Evolutionary conservation across 2,888 invertebrate genomes (phyloP).

Genomic region (Dascillus cervinus): DNA sequence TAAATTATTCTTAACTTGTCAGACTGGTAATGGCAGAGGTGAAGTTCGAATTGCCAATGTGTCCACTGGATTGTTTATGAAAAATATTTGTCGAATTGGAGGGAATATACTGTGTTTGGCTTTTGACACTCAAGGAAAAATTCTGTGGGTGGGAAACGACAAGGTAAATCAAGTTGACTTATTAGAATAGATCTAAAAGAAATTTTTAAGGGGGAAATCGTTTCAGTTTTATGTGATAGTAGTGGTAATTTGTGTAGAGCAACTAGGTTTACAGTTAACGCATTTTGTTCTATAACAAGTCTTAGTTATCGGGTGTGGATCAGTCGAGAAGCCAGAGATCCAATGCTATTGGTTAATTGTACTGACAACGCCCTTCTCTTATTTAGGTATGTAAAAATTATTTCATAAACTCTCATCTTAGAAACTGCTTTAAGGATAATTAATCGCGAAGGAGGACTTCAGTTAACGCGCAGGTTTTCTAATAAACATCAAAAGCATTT

Average conservation of each 20-base stretch:
- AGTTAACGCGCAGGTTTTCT: constrained; percentile 58
- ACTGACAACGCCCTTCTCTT: constrained; percentile 67
- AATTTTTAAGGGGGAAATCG: constrained; percentile 38
- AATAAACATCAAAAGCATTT: constrained; percentile 52
- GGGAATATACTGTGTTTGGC: constrained; percentile 59
- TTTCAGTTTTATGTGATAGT: constrained; percentile 34
- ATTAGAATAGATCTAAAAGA: too few species aligned
- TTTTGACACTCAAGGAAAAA: constrained; percentile 68
- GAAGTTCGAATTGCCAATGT: constrained; percentile 73
- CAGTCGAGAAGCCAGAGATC: constrained; percentile 57
- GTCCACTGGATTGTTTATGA: constrained; percentile 75
- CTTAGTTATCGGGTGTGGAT: constrained; percentile 77
- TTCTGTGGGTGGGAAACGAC: constrained; percentile 79
- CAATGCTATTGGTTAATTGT: constrained; percentile 70
- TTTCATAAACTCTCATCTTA: constrained; percentile 1
- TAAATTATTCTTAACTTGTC: constrained; percentile 25
- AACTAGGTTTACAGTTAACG: constrained; percentile 27
- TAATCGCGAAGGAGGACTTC: constrained; percentile 59
- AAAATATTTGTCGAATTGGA: constrained; percentile 53
- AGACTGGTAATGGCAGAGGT: constrained; percentile 66
- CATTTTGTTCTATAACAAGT: constrained; percentile 53
- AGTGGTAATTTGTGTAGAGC: constrained; percentile 33
- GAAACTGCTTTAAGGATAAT: constrained; percentile 45
- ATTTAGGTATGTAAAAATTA: constrained; percentile 36
- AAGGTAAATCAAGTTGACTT: constrained; percentile 51